phyloP scores from a whole-genome alignment of 2,113 vertebrate genomes.

The Tylochromis polylepis region DNA sequence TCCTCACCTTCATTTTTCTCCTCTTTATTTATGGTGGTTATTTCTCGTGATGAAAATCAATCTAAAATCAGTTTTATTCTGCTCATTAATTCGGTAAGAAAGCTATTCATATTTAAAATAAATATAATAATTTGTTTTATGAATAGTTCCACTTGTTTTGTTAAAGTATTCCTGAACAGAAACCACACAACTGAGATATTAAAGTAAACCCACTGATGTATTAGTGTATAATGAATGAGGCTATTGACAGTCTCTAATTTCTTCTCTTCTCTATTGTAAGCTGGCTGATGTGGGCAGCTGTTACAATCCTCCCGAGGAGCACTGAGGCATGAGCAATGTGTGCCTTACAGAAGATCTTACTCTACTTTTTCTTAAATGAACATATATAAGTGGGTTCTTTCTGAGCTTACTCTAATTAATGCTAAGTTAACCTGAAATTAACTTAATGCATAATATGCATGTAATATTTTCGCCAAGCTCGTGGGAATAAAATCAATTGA shows the following conservation, averaged over 20 bases:
- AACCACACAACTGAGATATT: neutral
- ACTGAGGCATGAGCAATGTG: constrained; percentile 17
- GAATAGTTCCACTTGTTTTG: neutral
- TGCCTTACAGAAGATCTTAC: constrained; percentile 1
- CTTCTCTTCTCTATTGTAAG: neutral
- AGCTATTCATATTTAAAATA: neutral
- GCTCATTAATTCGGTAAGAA: neutral
- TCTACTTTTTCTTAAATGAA: constrained; percentile 36
- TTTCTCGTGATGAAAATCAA: constrained; percentile 16
- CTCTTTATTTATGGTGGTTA: neutral
- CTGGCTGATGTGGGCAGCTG: constrained; percentile 39
- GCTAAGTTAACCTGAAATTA: constrained; percentile 52
- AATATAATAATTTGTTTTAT: neutral
- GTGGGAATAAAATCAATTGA: constrained; percentile 48
- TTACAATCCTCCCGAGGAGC: constrained; percentile 20
- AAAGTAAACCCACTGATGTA: constrained; percentile 18
- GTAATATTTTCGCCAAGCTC: constrained; percentile 49
- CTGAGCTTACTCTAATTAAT: constrained; percentile 51
- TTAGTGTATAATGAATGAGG: constrained; percentile 12
- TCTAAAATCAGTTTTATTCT: neutral
- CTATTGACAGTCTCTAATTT: neutral
- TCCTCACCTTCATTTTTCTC: neutral
- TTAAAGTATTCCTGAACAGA: neutral
- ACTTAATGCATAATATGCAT: constrained; percentile 63
- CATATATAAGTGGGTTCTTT: constrained; percentile 21